Conservation (phyloP, 2,113 vertebrate species). For the Athene noctua region DNA sequence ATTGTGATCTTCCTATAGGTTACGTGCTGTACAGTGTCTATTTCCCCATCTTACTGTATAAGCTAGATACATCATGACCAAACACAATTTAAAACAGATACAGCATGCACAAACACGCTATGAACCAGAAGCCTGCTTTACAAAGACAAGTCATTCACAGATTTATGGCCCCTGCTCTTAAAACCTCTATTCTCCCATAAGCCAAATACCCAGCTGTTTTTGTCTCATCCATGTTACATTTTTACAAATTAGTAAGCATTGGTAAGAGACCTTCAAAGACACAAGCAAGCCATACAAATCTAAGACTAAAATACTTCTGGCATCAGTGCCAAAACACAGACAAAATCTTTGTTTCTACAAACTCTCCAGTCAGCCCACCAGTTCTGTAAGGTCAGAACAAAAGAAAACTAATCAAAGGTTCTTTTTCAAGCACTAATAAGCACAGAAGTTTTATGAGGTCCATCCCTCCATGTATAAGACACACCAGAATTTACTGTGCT, state of each 20-base stretch:
- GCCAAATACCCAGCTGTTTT: background rate
- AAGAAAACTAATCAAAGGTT: background rate
- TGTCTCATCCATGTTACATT: background rate
- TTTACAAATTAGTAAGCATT: background rate
- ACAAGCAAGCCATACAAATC: background rate
- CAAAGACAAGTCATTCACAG: background rate
- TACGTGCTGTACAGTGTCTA: background rate
- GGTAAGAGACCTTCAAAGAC: background rate
- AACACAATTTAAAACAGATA: accelerated
- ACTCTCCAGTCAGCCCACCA: background rate
- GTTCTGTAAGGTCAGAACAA: background rate
- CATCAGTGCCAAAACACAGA: background rate
- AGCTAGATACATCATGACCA: background rate
- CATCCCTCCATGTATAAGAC: background rate
- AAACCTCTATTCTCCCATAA: background rate
- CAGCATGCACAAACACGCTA: background rate
- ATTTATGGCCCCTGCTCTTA: background rate
- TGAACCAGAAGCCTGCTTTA: background rate
- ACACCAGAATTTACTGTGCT: background rate
- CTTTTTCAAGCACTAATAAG: background rate
- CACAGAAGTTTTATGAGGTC: background rate
- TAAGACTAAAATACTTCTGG: background rate
- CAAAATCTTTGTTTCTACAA: background rate
- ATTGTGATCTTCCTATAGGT: background rate
- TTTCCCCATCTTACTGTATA: background rate